Evolutionary conservation across 2,113 vertebrate genomes (phyloP).

Genomic region (Onychorhynchus coronatus): DNA sequence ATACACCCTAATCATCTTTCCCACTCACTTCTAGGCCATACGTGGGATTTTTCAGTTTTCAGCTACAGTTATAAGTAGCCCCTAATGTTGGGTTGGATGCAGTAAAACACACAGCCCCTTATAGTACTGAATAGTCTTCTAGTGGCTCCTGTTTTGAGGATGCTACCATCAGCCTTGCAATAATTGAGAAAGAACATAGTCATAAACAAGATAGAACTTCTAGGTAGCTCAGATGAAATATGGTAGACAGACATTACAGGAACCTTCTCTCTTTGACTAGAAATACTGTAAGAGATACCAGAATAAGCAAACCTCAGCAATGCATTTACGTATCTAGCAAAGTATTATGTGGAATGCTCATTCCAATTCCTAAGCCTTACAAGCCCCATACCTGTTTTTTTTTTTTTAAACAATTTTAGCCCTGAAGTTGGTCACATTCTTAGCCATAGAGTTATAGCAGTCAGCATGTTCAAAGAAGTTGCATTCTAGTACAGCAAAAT

Average conservation of each 20-base stretch:
- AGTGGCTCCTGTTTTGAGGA: not conserved
- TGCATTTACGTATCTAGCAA: not conserved
- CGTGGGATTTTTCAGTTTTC: not conserved
- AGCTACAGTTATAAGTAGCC: not conserved
- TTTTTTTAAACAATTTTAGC: not conserved
- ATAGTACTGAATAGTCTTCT: not conserved
- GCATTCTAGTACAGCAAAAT: not conserved
- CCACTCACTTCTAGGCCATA: not conserved
- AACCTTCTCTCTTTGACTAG: not conserved
- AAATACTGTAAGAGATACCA: not conserved
- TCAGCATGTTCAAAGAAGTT: conserved; percentile 16
- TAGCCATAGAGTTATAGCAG: not conserved
- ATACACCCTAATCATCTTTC: not conserved
- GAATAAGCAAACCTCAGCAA: not conserved
- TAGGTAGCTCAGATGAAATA: not conserved
- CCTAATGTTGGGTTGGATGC: not conserved
- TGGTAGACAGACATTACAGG: not conserved
- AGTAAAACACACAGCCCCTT: not conserved
- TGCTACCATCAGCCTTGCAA: not conserved
- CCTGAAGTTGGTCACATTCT: not conserved
- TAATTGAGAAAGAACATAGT: not conserved
- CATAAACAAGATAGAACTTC: not conserved
- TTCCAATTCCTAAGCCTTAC: not conserved
- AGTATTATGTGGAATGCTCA: not conserved
- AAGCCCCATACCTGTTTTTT: not conserved